A percentile compares a stretch with the other conserved stretches of the same genome.
These are phyloP conservation scores for Chirona hameri DNA, from an alignment of 2,888 invertebrate genomes.

Conservation along the genomic window DNA sequence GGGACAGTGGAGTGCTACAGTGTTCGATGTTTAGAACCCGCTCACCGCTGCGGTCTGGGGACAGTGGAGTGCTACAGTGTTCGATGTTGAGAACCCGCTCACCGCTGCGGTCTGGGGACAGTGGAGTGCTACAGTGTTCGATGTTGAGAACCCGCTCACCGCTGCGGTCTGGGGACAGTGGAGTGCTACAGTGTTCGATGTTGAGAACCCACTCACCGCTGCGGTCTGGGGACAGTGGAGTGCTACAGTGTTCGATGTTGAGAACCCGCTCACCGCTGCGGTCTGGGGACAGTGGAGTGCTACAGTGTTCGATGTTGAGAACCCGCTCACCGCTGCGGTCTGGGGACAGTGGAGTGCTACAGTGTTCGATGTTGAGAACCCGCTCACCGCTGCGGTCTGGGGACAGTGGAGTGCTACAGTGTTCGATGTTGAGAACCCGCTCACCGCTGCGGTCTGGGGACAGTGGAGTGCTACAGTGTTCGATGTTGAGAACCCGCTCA, in stretches of 20 bases:
- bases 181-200: no score
- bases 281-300: conserved; percentile 47
- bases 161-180: conserved; percentile 45
- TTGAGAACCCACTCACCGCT: conserved; percentile 33
- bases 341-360: no score
- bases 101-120: conserved; percentile 44
- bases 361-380: no score
- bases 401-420: no score
- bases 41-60: conserved; percentile 43
- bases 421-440: not conserved
- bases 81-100: not conserved
- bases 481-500: conserved; percentile 10
- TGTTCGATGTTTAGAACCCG: not conserved
- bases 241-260: no score
- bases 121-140: no score
- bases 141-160: conserved; percentile 30
- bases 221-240: conserved; percentile 46
- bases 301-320: no score
- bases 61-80: no score
- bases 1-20: no score
- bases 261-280: conserved; percentile 34
- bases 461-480: no score
- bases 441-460: conserved; percentile 44
- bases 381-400: conserved; percentile 41
- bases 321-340: conserved; percentile 36